Percentiles rank a stretch among this genome's conserved stretches.
These are phyloP conservation scores for Melospiza melodia DNA, from an alignment of 2,113 vertebrate species.

Conservation along the genomic window DNA sequence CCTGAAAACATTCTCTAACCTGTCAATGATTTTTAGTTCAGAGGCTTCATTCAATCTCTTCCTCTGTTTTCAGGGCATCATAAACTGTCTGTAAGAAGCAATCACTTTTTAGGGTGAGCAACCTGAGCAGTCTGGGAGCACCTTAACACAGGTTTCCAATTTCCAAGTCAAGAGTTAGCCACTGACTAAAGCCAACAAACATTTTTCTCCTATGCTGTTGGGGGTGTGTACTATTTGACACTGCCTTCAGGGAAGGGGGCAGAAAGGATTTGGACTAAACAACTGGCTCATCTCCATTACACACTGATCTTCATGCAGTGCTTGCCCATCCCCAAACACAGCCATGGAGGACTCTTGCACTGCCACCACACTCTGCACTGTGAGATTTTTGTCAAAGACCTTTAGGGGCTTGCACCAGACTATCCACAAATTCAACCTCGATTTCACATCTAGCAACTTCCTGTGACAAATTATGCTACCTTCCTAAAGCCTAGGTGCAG, in stretches of 20 bases:
- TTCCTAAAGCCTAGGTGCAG: background rate
- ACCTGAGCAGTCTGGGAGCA: background rate
- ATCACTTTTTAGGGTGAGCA: background rate
- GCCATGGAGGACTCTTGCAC: background rate
- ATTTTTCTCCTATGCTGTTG: background rate
- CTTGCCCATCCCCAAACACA: background rate
- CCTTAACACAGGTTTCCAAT: background rate
- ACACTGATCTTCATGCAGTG: background rate
- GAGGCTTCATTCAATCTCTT: background rate
- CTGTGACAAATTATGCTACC: background rate
- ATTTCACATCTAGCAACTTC: background rate
- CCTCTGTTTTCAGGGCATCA: background rate
- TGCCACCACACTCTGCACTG: background rate
- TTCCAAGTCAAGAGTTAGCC: background rate
- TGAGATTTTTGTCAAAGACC: background rate
- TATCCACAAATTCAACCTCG: fast-evolving
- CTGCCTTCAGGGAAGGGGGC: background rate
- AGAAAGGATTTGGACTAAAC: background rate
- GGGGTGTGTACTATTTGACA: background rate
- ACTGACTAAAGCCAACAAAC: background rate
- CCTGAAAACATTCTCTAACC: background rate
- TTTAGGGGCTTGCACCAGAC: background rate
- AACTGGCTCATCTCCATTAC: background rate
- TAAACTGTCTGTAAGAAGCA: background rate
- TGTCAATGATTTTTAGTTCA: background rate